Percentiles rank a stretch among this genome's conserved stretches.
phyloP scores from a whole-genome alignment of 2,888 invertebrate genomes.

The Ephialtes manifestator region DNA sequence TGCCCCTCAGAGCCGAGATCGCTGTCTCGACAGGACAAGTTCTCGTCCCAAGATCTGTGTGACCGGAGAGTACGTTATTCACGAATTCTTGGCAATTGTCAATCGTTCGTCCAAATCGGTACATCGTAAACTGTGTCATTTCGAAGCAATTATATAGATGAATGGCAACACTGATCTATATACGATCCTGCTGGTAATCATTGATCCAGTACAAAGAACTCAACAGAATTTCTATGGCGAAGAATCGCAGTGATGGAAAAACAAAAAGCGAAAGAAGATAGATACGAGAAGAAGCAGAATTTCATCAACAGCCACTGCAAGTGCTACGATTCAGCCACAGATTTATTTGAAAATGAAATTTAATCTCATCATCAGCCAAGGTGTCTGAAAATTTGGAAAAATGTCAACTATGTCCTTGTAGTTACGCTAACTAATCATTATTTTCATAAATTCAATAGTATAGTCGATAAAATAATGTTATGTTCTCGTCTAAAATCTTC shows the following conservation, averaged over 20 bases:
- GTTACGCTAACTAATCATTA: too few relatives aligned
- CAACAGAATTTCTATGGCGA: slow-evolving; percentile 19
- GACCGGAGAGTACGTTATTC: slow-evolving; percentile 39
- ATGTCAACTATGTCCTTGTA: too few relatives aligned
- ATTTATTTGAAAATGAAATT: too few relatives aligned
- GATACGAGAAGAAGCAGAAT: slow-evolving; percentile 42
- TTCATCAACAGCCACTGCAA: too few relatives aligned
- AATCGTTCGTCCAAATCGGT: slow-evolving; percentile 31
- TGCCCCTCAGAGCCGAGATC: slow-evolving; percentile 13
- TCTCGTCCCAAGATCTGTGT: slow-evolving; percentile 19
- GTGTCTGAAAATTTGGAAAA: too few relatives aligned
- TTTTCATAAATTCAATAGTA: too few relatives aligned
- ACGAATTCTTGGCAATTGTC: slow-evolving; percentile 60
- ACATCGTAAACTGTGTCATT: slow-evolving; percentile 60
- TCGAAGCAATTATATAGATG: slow-evolving; percentile 54
- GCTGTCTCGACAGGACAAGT: slow-evolving; percentile 13
- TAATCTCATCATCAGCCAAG: too few relatives aligned
- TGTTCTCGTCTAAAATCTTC: too few relatives aligned
- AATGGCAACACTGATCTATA: slow-evolving; percentile 52
- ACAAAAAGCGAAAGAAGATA: slow-evolving; percentile 34
- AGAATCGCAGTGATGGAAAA: neutral
- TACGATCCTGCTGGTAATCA: slow-evolving; percentile 49
- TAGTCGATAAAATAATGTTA: too few relatives aligned
- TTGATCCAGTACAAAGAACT: slow-evolving; percentile 44
- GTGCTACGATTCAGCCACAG: too few relatives aligned